These are phyloP conservation scores for Myocastor coypus DNA, from an alignment of 2,113 vertebrate species.

Conservation along the genomic window DNA sequence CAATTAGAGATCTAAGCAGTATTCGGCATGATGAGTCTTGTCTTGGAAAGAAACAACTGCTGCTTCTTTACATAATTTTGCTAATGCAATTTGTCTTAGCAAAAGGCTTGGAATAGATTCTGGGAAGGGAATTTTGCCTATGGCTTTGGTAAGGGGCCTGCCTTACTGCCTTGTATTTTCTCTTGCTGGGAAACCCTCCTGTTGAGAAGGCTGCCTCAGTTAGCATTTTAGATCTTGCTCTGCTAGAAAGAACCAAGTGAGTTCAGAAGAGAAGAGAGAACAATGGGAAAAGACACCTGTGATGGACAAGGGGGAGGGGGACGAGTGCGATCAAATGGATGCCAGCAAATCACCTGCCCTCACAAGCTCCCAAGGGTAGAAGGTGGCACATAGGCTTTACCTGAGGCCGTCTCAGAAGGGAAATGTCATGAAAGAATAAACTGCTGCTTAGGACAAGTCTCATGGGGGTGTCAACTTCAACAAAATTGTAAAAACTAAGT, in stretches of 20 bases:
- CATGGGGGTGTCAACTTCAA: constrained; percentile 84
- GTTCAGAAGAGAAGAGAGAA: constrained; percentile 39
- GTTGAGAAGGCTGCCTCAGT: constrained; percentile 6
- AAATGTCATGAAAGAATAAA: constrained; percentile 62
- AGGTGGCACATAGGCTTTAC: constrained; percentile 56
- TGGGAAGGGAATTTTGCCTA: constrained; percentile 49
- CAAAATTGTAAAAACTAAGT: constrained; percentile 84
- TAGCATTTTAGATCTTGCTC: constrained; percentile 67
- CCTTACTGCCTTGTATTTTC: constrained; percentile 58
- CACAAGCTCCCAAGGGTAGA: constrained; percentile 49
- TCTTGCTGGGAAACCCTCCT: constrained; percentile 59
- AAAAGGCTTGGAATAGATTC: not conserved
- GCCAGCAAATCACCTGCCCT: constrained; percentile 62
- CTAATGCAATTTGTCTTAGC: constrained; percentile 14
- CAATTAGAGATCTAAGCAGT: not conserved
- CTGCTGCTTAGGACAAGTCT: constrained; percentile 78
- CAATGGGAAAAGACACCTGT: constrained; percentile 66
- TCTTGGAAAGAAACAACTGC: not conserved
- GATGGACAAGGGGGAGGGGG: constrained; percentile 33
- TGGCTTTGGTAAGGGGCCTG: constrained; percentile 32
- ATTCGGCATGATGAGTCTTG: not conserved
- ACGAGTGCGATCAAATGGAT: constrained; percentile 20
- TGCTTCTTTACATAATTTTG: constrained; percentile 52
- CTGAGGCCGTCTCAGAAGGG: constrained; percentile 71
- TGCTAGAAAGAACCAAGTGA: constrained; percentile 55